Conservation (phyloP, 2,888 invertebrate species). For the Neoitamus cyanurus region DNA sequence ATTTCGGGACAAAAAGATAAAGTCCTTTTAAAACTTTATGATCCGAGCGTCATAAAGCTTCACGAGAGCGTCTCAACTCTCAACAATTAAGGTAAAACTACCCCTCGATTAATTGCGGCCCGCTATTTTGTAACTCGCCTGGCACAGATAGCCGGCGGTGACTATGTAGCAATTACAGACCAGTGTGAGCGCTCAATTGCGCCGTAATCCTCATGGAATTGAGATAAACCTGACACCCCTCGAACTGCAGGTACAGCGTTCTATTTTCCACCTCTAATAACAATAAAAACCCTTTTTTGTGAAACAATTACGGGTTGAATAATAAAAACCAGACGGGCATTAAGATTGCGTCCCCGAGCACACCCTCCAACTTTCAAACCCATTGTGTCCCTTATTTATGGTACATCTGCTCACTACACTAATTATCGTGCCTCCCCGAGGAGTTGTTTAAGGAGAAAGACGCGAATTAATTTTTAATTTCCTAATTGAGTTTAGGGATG, state of each 20-base stretch:
- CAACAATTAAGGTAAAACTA: constrained; percentile 38
- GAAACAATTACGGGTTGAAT: constrained; percentile 48
- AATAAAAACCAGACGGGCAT: constrained; percentile 45
- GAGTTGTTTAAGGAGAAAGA: constrained; percentile 27
- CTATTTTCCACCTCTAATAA: constrained; percentile 9
- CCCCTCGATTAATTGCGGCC: constrained; percentile 33
- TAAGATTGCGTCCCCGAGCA: constrained; percentile 41
- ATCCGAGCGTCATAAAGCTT: constrained; percentile 34
- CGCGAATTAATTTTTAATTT: constrained; percentile 46
- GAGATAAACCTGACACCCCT: constrained; percentile 32
- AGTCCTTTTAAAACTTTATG: constrained; percentile 36
- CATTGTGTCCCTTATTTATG: constrained; percentile 42
- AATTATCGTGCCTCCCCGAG: constrained; percentile 30
- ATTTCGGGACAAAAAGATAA: constrained; percentile 41
- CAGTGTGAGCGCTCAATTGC: constrained; percentile 32
- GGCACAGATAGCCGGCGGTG: background rate
- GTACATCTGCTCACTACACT: constrained; percentile 47
- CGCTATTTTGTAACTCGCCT: background rate
- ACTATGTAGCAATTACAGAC: constrained; percentile 35
- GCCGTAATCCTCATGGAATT: constrained; percentile 40
- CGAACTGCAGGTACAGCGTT: constrained; percentile 4
- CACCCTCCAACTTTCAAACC: background rate
- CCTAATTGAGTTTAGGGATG: constrained; percentile 42
- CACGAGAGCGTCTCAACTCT: constrained; percentile 27
- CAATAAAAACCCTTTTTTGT: constrained; percentile 40